Evolutionary conservation across 2,113 vertebrate species (phyloP), one percentile per base, ranked within the genome.

Genomic region (Clupea harengus): DNA sequence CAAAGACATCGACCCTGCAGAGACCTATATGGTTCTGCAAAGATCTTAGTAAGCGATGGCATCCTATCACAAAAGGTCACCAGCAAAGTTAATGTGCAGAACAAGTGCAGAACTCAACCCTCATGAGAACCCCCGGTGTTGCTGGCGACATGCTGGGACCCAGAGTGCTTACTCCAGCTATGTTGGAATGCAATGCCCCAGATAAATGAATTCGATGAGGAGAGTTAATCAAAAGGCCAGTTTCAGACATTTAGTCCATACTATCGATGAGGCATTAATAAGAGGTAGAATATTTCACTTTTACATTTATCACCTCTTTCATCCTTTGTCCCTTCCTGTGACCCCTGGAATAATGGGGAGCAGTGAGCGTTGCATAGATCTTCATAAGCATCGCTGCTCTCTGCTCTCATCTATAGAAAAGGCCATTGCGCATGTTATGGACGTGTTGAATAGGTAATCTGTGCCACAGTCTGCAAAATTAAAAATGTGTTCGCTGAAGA

Each of bases 161-260:
- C 83, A 84, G 83, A 75, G 25, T 90, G 92, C 91, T 83, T 92
- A 93, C 91, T 86, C 81, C 22, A 49, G 87, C 87, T 45, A 89
- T 18, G 84, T 86, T 87, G 85, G 89, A 92, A 92, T 45, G 90
- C 86, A 91, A 91, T 80, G 28, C 90, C 89, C 86, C 45, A 82
- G 90, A 91, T 91, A 91, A 90, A 85, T 88, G 87, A 88, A 88
- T 87, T 75, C 83, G 93, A 94, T 92, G 89, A 92, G 92, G 90
- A 85, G 88, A 94, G 91, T 95, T 93, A 92, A 95, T 95, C 92
- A 94, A 89, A 91, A 84, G 91, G 88, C 91, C 89, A 89, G 91
- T 86, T 90, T 89, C 64, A 67, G 92, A 92, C 91, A 87, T 81
- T 88, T 90, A 60, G 82, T 93, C 92, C 82, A 94, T 92, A 93